Conservation (phyloP, 2,888 invertebrate genomes). For the Plemyria rubiginata region DNA sequence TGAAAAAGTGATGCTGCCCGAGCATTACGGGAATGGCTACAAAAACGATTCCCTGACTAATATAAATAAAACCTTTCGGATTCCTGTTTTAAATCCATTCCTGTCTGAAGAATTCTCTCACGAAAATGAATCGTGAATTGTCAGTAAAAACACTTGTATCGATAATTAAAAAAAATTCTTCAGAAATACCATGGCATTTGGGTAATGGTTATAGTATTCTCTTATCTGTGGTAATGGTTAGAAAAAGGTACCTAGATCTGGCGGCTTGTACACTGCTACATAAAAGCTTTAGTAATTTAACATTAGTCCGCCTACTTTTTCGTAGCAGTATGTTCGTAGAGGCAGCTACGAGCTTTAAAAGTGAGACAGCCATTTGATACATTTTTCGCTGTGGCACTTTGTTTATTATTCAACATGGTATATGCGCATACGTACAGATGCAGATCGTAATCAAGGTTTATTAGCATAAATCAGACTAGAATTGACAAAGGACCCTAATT, state of each 20-base stretch:
- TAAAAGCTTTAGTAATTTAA: neutral
- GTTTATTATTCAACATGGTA: constrained; percentile 26
- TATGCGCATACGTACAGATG: constrained; percentile 31
- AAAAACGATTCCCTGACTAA: constrained; percentile 64
- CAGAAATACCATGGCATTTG: neutral
- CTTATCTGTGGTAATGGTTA: neutral
- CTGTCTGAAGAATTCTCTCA: constrained; percentile 45
- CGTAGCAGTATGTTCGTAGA: neutral
- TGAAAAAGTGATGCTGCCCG: constrained; percentile 73
- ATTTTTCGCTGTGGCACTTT: constrained; percentile 8
- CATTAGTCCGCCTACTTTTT: neutral
- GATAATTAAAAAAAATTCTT: constrained; percentile 19
- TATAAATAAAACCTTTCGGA: constrained; percentile 66
- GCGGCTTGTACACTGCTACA: too few species aligned
- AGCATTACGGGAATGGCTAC: constrained; percentile 61
- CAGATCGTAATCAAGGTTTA: constrained; percentile 50
- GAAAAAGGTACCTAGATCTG: too few species aligned
- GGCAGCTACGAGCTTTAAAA: constrained; percentile 5
- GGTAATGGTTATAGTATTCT: neutral
- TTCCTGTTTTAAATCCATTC: constrained; percentile 62
- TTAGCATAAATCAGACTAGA: constrained; percentile 50
- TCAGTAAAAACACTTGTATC: constrained; percentile 18
- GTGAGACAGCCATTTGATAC: constrained; percentile 2
- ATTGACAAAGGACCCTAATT: constrained; percentile 55
- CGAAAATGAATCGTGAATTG: constrained; percentile 38